Conservation (phyloP, 2,113 vertebrate species). For the Okapia johnstoni region DNA sequence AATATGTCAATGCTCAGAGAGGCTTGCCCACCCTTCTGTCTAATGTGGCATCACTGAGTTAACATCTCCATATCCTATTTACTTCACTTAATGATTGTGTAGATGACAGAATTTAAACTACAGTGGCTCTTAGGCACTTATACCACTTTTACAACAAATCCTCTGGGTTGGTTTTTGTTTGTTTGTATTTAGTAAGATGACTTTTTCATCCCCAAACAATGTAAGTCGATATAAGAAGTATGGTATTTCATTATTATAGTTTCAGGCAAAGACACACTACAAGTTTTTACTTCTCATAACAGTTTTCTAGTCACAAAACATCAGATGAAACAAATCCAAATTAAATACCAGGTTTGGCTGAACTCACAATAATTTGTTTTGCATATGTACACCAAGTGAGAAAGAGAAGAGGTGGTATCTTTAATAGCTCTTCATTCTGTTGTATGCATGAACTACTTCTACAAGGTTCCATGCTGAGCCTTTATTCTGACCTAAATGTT, state of each 20-base stretch:
- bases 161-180: neutral
- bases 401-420: neutral
- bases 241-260: neutral
- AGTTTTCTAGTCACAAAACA: conserved; percentile 21
- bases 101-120: neutral
- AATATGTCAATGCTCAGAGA: neutral
- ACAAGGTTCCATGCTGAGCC: neutral
- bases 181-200: neutral
- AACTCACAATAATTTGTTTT: neutral
- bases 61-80: neutral
- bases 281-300: neutral
- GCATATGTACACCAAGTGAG: neutral
- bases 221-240: neutral
- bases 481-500: neutral
- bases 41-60: neutral
- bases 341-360: neutral
- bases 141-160: neutral
- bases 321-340: neutral
- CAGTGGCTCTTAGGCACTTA: neutral
- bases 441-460: neutral
- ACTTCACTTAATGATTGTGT: neutral
- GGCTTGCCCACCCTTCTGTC: neutral
- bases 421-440: neutral
- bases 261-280: neutral
- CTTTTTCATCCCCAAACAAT: conserved; percentile 1